phyloP scores from a whole-genome alignment of 2,113 vertebrate species.

The Peucedramus taeniatus region DNA sequence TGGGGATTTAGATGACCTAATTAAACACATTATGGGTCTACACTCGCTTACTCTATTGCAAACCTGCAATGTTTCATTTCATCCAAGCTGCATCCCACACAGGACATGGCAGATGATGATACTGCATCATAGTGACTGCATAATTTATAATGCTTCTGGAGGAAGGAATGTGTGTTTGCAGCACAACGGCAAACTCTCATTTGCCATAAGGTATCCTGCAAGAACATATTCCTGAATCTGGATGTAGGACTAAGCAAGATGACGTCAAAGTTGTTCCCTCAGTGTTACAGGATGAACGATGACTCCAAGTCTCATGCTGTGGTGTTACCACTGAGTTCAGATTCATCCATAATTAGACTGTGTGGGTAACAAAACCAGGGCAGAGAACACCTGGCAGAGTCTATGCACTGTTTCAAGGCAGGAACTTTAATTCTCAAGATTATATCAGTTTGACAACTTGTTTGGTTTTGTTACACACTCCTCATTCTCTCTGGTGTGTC shows the following conservation, averaged over 20 bases:
- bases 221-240: not conserved
- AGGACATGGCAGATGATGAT: not conserved
- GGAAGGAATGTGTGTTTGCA: not conserved
- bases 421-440: not conserved
- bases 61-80: not conserved
- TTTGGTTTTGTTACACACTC: not conserved
- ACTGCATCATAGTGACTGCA: not conserved
- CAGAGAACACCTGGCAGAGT: not conserved
- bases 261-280: not conserved
- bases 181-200: not conserved
- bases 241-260: not conserved
- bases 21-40: not conserved
- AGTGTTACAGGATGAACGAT: not conserved
- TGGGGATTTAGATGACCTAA: not conserved
- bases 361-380: not conserved
- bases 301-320: not conserved
- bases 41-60: not conserved
- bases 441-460: not conserved
- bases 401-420: not conserved
- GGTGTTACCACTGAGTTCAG: not conserved
- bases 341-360: not conserved
- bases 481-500: not conserved
- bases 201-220: not conserved
- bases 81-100: not conserved
- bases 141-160: not conserved